These are phyloP conservation scores for Holothuria leucospilota DNA, from an alignment of 53 echinoderm and acorn worm species.

Conservation along the genomic window DNA sequence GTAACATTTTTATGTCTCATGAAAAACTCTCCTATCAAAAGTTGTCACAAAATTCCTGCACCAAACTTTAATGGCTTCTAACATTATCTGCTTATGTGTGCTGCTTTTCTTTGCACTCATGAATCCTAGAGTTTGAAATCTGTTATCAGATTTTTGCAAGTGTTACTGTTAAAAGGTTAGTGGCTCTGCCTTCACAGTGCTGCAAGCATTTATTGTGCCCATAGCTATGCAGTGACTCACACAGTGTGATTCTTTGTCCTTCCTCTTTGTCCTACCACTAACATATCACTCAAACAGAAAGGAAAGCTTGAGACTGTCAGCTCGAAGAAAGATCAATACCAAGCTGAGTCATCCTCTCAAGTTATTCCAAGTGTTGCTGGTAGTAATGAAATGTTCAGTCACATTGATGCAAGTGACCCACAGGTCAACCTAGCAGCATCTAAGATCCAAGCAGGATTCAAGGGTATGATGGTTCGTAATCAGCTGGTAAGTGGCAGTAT, in stretches of 20 bases:
- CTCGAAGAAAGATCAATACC: background rate
- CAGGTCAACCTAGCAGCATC: conserved; percentile 65
- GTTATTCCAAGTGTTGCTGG: background rate
- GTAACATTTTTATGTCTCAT: no score
- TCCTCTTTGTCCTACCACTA: background rate
- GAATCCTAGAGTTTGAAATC: no score
- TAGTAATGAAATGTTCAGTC: background rate
- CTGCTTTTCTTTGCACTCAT: no score
- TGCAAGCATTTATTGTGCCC: no score
- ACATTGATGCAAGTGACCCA: conserved; percentile 66
- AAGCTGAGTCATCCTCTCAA: background rate
- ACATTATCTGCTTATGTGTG: no score
- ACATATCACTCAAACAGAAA: background rate
- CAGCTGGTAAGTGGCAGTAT: conserved; percentile 37
- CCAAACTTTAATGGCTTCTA: no score
- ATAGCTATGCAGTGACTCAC: no score
- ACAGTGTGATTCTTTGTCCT: background rate
- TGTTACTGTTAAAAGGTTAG: no score
- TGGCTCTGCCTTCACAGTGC: no score
- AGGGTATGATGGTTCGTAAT: conserved; percentile 60
- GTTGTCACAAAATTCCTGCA: no score
- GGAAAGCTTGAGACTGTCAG: background rate
- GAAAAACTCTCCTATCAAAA: no score
- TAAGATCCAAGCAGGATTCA: conserved; percentile 69
- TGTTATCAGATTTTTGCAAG: no score